Percentiles rank a stretch among this genome's conserved stretches.
Evolutionary conservation across 2,888 invertebrate species (phyloP).

Genomic region (Coenonympha arcania): DNA sequence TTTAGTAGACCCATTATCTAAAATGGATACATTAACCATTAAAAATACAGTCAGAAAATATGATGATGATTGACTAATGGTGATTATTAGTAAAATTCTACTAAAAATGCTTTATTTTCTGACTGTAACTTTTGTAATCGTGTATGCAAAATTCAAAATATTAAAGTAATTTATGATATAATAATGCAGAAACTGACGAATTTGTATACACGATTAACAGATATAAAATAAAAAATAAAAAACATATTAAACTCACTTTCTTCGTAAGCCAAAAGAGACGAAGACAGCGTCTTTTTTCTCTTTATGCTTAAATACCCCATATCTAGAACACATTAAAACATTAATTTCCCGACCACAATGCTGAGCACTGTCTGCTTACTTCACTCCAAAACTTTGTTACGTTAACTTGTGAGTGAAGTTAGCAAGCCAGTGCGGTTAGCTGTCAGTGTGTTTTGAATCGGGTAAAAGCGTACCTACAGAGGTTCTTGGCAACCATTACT

Average conservation of each 20-base stretch:
- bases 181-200: background rate
- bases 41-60: background rate
- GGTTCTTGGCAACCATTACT: background rate
- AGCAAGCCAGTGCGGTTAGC: no score
- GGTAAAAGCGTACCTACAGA: no score
- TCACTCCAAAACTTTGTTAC: no score
- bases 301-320: constrained; percentile 36
- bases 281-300: constrained; percentile 43
- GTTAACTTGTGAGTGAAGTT: no score
- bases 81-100: no score
- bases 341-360: no score
- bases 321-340: constrained; percentile 27
- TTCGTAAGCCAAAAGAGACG: constrained; percentile 40
- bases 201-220: constrained; percentile 18
- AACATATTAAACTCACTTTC: constrained; percentile 54
- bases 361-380: no score
- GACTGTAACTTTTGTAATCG: background rate
- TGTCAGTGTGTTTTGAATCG: no score
- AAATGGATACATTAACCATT: constrained; percentile 1
- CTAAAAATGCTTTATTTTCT: background rate
- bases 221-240: background rate
- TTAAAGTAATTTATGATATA: background rate
- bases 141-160: constrained; percentile 4
- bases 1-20: constrained; percentile 1
- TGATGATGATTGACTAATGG: no score